Base-by-base conservation (phyloP, 2,113 vertebrate species). In the Chamaea fasciata region DNA sequence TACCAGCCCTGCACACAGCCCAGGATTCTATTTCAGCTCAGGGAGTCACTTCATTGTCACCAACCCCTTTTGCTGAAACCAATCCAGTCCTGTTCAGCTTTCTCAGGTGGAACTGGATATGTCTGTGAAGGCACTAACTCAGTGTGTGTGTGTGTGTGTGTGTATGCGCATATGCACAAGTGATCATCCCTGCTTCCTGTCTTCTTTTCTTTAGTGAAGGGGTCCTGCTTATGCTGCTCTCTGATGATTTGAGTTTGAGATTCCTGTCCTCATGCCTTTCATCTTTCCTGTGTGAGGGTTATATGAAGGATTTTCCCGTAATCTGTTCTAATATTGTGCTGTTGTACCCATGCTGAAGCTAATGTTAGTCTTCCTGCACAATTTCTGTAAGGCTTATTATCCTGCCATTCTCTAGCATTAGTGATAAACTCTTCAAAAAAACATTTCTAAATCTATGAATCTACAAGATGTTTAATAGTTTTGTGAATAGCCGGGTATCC, bases 1-100 rank as follows among this genome's bases (percentile, higher is more conserved):
- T 52, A 33, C 33, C 26, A 71, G 26, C 8, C 5, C 33, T 4
- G 30, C 4, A 28, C 30, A 20, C 0, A 0, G 39, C 22, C 15
- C 47, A 80, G 55, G 44, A 46, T 35, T 18, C 22, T 1, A 0
- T 71, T 90, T 37, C 60, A 59, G 26, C 11, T 28, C 27, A 53
- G 33, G 22, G 23, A 15, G 22, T 44, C 42, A 50, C 28, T 74
- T 85, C 9, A 3, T 14, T 69, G 21, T 35, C 35, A 57, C 56
- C 37, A 75, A 39, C n/a, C 7, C 1, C 6, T 35, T 65, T 52
- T 62, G 3, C 21, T 80, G 13, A 62, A 31, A 62, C 7, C 7
- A 44, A 3, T 42, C 9, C 28, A 59, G 21, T 63, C 39, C 21
- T 82, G 10, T 39, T 74, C 33, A 20, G 9, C 14, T 86, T 74